phyloP scores from a whole-genome alignment of 1,140 invertebrate genomes.

The Trichoplusia ni region DNA sequence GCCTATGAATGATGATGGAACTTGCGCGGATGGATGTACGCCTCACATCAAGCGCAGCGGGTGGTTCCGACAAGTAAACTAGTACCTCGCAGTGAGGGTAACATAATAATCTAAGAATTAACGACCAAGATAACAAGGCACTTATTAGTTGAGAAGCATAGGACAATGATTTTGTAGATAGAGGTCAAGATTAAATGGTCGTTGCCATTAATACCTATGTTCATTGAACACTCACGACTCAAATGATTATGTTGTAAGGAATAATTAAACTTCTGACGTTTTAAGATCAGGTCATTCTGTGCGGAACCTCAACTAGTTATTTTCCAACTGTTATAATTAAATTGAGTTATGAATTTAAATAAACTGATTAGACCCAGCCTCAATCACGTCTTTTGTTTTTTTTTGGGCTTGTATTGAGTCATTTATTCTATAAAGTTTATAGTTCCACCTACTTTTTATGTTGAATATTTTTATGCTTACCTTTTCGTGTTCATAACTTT shows the following conservation, averaged over 20 bases:
- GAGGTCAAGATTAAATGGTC: constrained; percentile 53
- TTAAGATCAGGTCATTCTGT: constrained; percentile 59
- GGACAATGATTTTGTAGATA: constrained; percentile 37
- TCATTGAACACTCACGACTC: constrained; percentile 68
- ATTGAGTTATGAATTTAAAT: constrained; percentile 20
- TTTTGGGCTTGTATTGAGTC: not conserved
- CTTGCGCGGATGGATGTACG: constrained; percentile 57
- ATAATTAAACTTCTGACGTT: constrained; percentile 77
- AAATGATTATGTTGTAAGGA: constrained; percentile 75
- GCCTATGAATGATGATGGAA: constrained; percentile 50
- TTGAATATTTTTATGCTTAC: not conserved
- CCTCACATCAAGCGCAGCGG: constrained; percentile 74
- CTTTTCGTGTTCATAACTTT: constrained; percentile 13
- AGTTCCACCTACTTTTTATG: constrained; percentile 7
- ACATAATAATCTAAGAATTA: constrained; percentile 74
- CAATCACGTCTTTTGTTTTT: constrained; percentile 5
- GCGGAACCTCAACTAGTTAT: not conserved
- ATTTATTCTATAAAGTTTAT: constrained; percentile 9
- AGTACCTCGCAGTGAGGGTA: constrained; percentile 68
- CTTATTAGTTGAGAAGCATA: constrained; percentile 46
- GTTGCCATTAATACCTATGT: constrained; percentile 53
- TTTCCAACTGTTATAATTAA: constrained; percentile 22
- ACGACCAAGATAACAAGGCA: constrained; percentile 64
- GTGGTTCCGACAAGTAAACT: constrained; percentile 70
- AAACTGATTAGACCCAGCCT: not conserved